Evolutionary conservation across 1,140 invertebrate species (phyloP).

Genomic region (Drosophila mauritiana): DNA sequence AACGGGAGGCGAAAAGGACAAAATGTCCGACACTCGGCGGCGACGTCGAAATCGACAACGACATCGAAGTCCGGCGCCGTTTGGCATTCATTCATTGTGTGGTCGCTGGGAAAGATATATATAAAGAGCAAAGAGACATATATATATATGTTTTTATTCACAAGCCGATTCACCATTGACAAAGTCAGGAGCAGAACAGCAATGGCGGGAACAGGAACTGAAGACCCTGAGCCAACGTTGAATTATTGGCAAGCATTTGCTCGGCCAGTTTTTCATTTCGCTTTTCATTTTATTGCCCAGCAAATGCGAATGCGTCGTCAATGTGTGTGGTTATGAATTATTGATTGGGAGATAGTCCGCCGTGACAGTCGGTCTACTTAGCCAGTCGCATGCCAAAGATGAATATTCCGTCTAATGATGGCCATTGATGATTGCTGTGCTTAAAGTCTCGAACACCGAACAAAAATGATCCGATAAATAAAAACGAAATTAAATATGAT

Average conservation of each 20-base stretch:
- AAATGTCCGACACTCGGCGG: slow-evolving; percentile 60
- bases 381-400: slow-evolving; percentile 25
- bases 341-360: slow-evolving; percentile 63
- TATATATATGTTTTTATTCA: slow-evolving; percentile 8
- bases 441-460: neutral
- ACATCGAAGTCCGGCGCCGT: slow-evolving; percentile 58
- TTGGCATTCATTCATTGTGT: slow-evolving; percentile 65
- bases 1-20: slow-evolving; percentile 26
- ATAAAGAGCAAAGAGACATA: neutral
- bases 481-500: neutral
- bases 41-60: slow-evolving; percentile 37
- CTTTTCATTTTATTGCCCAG: slow-evolving; percentile 73
- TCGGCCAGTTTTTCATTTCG: slow-evolving; percentile 58
- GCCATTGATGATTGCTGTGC: slow-evolving; percentile 25
- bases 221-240: slow-evolving; percentile 30
- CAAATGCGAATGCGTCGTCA: slow-evolving; percentile 60
- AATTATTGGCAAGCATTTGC: slow-evolving; percentile 61
- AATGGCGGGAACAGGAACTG: neutral
- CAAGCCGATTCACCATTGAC: slow-evolving; percentile 66
- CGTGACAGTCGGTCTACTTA: slow-evolving; percentile 51
- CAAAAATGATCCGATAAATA: neutral
- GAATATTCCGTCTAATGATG: slow-evolving; percentile 37
- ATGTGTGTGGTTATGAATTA: slow-evolving; percentile 80
- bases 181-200: slow-evolving; percentile 54
- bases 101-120: slow-evolving; percentile 11